Evolutionary conservation across 2,888 invertebrate species (phyloP).

Genomic region (Lasius fuliginosus): DNA sequence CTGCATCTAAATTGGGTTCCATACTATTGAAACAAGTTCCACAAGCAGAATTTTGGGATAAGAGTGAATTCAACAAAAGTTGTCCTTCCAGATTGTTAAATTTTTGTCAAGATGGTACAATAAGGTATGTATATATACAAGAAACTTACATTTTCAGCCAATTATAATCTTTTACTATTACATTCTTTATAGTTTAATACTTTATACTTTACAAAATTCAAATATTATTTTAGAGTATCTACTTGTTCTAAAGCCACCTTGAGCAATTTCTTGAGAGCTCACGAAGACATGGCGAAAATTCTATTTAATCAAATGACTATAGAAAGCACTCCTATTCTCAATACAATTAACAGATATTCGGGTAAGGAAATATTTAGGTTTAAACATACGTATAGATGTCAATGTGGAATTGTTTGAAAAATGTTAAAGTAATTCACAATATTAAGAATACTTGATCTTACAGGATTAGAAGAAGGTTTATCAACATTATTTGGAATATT

Average conservation of each 20-base stretch:
- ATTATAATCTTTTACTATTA: not conserved
- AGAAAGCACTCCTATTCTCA: conserved; percentile 78
- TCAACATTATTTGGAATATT: conserved; percentile 81
- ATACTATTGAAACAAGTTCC: conserved; percentile 77
- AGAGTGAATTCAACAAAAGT: conserved; percentile 78
- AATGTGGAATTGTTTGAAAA: not conserved
- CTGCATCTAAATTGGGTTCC: conserved; percentile 78
- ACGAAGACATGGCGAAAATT: conserved; percentile 81
- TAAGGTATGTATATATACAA: conserved; percentile 69
- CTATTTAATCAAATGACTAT: conserved; percentile 79
- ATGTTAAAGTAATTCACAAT: not conserved
- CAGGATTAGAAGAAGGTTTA: conserved; percentile 81
- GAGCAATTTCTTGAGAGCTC: conserved; percentile 79
- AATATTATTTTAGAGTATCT: conserved; percentile 74
- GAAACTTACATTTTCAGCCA: not conserved
- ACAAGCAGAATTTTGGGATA: conserved; percentile 79
- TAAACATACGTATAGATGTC: not conserved
- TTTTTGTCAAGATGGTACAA: conserved; percentile 77
- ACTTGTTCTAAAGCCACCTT: conserved; percentile 82
- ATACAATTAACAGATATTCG: conserved; percentile 81
- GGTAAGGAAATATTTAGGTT: conserved; percentile 67
- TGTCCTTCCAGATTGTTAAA: conserved; percentile 81
- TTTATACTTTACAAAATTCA: not conserved
- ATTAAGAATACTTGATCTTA: conserved; percentile 32
- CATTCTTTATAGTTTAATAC: not conserved